Evolutionary conservation across 2,797 vertebrate genomes (phyloP).

Genomic region (Hyperoplus immaculatus): DNA sequence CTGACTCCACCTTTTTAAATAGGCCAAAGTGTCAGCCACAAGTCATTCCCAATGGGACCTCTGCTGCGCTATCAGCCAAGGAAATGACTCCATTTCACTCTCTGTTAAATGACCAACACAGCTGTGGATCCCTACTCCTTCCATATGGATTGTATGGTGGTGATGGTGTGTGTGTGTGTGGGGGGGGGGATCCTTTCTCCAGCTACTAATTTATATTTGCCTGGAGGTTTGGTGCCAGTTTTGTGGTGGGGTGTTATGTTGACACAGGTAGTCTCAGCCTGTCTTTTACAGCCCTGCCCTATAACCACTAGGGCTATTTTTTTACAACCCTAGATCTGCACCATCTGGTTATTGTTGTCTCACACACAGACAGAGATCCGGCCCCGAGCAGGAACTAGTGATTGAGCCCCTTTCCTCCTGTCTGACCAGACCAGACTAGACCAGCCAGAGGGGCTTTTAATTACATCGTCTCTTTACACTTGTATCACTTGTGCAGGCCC

Average conservation of each 20-base stretch:
- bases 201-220: conserved; percentile 25
- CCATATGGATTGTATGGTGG: background rate
- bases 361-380: conserved; percentile 42
- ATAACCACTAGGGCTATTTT: conserved; percentile 57
- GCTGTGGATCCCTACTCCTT: background rate
- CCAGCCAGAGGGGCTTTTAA: conserved; percentile 40
- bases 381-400: conserved; percentile 46
- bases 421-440: background rate
- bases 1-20: no score
- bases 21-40: background rate
- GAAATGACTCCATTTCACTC: background rate
- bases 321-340: conserved; percentile 52
- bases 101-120: background rate
- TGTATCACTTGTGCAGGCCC: background rate
- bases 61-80: background rate
- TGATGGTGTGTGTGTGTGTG: no score
- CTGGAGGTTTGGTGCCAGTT: conserved; percentile 38
- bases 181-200: background rate
- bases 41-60: background rate
- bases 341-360: conserved; percentile 58
- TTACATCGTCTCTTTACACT: conserved; percentile 15
- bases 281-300: conserved; percentile 63
- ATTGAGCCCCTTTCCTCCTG: conserved; percentile 39
- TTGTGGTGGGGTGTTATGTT: conserved; percentile 68
- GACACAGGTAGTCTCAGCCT: conserved; percentile 65